phyloP scores from a whole-genome alignment of 2,113 vertebrate genomes.

The Oreotrochilus melanogaster region DNA sequence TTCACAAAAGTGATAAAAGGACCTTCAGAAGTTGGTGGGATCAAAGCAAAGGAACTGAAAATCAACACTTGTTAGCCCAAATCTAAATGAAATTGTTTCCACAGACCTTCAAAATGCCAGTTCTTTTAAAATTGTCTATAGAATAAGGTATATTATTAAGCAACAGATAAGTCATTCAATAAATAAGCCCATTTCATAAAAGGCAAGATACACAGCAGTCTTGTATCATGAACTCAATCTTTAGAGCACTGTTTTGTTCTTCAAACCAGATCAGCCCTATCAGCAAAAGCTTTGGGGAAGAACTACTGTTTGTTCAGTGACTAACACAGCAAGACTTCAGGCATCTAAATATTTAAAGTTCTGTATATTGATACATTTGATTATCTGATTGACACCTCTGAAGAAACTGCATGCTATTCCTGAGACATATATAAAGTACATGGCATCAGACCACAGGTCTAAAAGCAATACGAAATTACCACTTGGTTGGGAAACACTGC shows the following conservation, averaged over 20 bases:
- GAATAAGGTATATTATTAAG: not conserved
- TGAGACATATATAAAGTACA: not conserved
- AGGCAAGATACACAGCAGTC: not conserved
- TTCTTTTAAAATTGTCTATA: not conserved
- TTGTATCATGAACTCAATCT: not conserved
- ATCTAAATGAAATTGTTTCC: not conserved
- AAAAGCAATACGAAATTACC: not conserved
- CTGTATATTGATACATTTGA: not conserved
- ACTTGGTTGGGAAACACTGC: not conserved
- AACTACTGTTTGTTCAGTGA: not conserved
- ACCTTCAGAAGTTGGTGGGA: not conserved
- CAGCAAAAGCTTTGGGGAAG: not conserved
- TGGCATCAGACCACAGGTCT: not conserved
- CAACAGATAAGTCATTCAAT: not conserved
- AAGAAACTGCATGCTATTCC: not conserved
- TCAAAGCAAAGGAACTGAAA: constrained; percentile 19
- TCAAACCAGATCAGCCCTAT: not conserved
- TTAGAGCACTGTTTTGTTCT: not conserved
- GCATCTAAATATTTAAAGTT: not conserved
- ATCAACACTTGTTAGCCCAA: not conserved
- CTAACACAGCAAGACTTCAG: not conserved
- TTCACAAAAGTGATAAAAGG: not conserved
- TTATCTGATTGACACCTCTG: not conserved
- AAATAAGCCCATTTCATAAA: not conserved
- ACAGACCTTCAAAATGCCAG: not conserved